Evolutionary conservation across 2,888 invertebrate species (phyloP).

Genomic region (Drosophila tanythrix): DNA sequence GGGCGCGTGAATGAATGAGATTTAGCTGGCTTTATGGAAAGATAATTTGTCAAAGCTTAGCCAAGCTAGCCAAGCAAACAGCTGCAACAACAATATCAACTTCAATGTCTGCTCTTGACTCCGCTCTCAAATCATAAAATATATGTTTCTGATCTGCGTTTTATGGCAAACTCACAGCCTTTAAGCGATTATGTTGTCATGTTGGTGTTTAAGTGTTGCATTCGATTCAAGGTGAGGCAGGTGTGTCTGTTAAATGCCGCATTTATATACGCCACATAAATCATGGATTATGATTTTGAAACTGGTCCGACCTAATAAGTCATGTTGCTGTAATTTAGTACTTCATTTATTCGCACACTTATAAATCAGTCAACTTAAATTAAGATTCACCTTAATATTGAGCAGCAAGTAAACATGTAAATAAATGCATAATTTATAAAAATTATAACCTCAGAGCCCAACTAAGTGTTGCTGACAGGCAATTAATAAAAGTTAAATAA

Average conservation of each 20-base stretch:
- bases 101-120: constrained; percentile 6
- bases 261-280: background rate
- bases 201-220: background rate
- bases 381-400: background rate
- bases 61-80: constrained; percentile 32
- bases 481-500: background rate
- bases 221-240: background rate
- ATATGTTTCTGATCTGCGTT: constrained; percentile 37
- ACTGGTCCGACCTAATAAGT: background rate
- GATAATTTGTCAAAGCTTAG: constrained; percentile 58
- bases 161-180: constrained; percentile 32
- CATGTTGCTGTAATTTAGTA: background rate
- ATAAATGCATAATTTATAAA: background rate
- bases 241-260: background rate
- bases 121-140: constrained; percentile 2
- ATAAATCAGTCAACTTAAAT: background rate
- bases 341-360: background rate
- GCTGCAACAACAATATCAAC: constrained; percentile 30
- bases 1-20: constrained; percentile 16
- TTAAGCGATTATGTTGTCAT: background rate
- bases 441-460: background rate
- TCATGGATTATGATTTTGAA: background rate
- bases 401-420: background rate
- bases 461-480: background rate
- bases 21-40: constrained; percentile 32